A percentile compares a stretch with the other conserved stretches of the same genome.
phyloP scores from a whole-genome alignment of 1,140 invertebrate genomes.

The Delia radicum region DNA sequence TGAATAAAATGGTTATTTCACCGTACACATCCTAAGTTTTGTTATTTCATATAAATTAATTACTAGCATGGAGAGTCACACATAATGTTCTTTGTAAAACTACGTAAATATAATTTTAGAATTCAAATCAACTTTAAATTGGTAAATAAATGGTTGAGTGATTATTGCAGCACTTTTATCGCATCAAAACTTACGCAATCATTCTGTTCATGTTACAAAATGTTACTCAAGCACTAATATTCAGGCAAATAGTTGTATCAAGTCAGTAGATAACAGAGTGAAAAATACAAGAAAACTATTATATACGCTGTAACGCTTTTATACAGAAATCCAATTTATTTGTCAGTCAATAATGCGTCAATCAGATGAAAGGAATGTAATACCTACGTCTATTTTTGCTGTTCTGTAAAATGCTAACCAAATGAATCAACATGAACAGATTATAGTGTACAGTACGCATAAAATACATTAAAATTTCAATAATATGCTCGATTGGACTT shows the following conservation, averaged over 20 bases:
- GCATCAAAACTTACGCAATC: too few species aligned
- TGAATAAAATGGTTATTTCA: too few species aligned
- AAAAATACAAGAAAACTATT: slow-evolving; percentile 10
- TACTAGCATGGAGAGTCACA: too few species aligned
- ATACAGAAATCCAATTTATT: slow-evolving; percentile 24
- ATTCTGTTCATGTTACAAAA: background rate
- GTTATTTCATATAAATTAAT: too few species aligned
- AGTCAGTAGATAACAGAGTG: background rate
- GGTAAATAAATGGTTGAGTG: background rate
- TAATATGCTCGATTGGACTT: too few species aligned
- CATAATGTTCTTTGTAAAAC: too few species aligned
- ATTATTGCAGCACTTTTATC: background rate
- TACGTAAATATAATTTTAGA: background rate
- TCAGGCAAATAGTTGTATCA: background rate
- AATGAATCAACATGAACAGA: background rate
- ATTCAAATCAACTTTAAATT: background rate
- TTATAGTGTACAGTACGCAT: too few species aligned
- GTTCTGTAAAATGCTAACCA: background rate
- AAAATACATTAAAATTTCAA: too few species aligned
- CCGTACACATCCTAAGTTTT: too few species aligned
- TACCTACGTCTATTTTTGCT: background rate
- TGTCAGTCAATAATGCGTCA: slow-evolving; percentile 26
- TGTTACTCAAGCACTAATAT: background rate
- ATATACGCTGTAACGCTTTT: slow-evolving; percentile 23
- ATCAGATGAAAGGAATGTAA: slow-evolving; percentile 15